phyloP scores from a whole-genome alignment of 35 echinoderm and acorn worm genomes.

The Lytechinus pictus region DNA sequence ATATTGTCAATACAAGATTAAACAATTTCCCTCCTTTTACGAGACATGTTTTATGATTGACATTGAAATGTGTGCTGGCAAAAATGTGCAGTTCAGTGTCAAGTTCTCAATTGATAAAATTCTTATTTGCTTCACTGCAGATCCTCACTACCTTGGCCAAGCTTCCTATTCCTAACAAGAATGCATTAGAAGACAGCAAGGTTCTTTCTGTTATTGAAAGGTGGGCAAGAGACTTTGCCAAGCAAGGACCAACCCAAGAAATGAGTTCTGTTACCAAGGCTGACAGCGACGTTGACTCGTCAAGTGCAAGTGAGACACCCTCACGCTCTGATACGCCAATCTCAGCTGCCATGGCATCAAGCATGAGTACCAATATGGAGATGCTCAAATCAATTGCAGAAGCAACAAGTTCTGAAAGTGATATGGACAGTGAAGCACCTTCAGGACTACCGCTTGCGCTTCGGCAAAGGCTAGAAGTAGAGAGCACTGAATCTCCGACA shows the following conservation, averaged over 20 bases:
- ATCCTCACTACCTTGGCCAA: conserved; percentile 79
- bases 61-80: neutral
- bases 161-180: conserved; percentile 93
- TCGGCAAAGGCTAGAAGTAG: conserved; percentile 31
- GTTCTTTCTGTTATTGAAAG: conserved; percentile 81
- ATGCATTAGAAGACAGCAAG: conserved; percentile 95
- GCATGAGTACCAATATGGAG: conserved; percentile 48
- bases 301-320: conserved; percentile 86
- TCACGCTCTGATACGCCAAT: conserved; percentile 76
- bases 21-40: neutral
- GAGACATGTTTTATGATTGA: neutral
- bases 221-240: conserved; percentile 76
- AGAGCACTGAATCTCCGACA: conserved; percentile 15
- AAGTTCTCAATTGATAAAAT: neutral
- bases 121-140: conserved; percentile 51
- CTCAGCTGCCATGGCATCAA: conserved; percentile 39
- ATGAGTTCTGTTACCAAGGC: conserved; percentile 21
- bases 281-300: conserved; percentile 78
- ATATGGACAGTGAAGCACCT: conserved; percentile 51
- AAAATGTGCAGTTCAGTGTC: neutral
- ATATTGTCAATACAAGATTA: too few species aligned
- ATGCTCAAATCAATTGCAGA: conserved; percentile 49
- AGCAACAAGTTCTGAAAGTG: conserved; percentile 80
- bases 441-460: conserved; percentile 51
- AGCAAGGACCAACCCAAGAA: neutral